A percentile compares a stretch with the other conserved stretches of the same genome.
phyloP scores from a whole-genome alignment of 2,797 vertebrate species.

The Parotocinclus haroldoi region DNA sequence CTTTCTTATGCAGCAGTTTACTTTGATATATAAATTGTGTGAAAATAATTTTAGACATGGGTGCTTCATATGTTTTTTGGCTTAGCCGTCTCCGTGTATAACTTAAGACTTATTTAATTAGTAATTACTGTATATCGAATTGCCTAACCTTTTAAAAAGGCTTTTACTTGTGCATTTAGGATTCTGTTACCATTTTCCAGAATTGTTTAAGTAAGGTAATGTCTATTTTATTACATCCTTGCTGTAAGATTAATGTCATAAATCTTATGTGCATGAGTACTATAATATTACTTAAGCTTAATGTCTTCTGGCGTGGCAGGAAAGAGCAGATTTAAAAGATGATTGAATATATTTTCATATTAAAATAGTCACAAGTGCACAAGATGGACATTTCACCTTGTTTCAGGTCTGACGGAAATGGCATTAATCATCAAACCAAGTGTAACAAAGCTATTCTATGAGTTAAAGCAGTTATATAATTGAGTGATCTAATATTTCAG shows the following conservation, averaged over 20 bases:
- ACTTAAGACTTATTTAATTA: slow-evolving; percentile 28
- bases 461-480: too few relatives aligned
- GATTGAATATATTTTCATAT: slow-evolving; percentile 3
- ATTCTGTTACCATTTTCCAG: slow-evolving; percentile 22
- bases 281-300: slow-evolving; percentile 1
- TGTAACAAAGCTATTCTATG: too few relatives aligned
- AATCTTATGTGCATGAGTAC: slow-evolving; percentile 5
- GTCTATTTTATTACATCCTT: slow-evolving; percentile 19
- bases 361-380: slow-evolving; percentile 9
- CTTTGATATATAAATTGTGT: slow-evolving; percentile 21
- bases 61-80: slow-evolving; percentile 13
- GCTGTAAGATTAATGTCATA: slow-evolving; percentile 19
- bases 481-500: too few relatives aligned
- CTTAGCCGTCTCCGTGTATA: slow-evolving; percentile 32
- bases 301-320: slow-evolving; percentile 1
- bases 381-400: background rate
- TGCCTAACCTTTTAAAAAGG: slow-evolving; percentile 11
- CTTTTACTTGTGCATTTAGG: slow-evolving; percentile 17
- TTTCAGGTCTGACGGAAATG: background rate
- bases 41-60: slow-evolving; percentile 21
- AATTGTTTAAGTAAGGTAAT: slow-evolving; percentile 5
- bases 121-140: slow-evolving; percentile 12
- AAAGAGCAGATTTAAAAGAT: slow-evolving; percentile 8
- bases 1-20: background rate
- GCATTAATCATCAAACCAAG: too few relatives aligned